phyloP scores from a whole-genome alignment of 92 coral and sea anemone species.

The Montipora capitata region DNA sequence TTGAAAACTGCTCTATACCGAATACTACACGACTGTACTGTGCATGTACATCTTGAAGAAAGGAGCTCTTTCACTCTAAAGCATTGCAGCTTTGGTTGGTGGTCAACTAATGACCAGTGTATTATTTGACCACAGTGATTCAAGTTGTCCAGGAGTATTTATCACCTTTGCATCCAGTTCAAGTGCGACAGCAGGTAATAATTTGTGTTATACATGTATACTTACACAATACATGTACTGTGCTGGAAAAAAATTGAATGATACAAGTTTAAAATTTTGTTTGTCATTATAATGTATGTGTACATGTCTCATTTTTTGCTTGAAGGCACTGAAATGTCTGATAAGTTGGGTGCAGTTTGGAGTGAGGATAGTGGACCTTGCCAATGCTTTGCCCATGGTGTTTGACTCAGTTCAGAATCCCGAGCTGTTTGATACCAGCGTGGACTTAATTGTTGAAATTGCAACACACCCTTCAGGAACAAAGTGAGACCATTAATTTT shows the following conservation, averaged over 20 bases:
- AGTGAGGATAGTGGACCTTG: conserved; percentile 78
- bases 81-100: too few species aligned
- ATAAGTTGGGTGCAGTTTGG: conserved; percentile 99
- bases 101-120: too few species aligned
- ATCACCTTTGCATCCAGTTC: conserved; percentile 59
- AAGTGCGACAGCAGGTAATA: conserved; percentile 82
- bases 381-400: conserved; percentile 62
- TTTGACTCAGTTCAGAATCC: conserved; percentile 78
- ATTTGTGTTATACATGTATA: background rate
- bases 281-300: too few species aligned
- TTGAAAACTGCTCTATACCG: too few species aligned
- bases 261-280: too few species aligned
- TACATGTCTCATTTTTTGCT: background rate
- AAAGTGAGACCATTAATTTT: conserved; percentile 70
- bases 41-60: too few species aligned
- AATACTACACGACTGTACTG: too few species aligned
- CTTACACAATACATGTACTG: background rate
- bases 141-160: conserved; percentile 76
- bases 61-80: too few species aligned
- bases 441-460: conserved; percentile 91
- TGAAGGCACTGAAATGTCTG: conserved; percentile 89
- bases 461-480: conserved; percentile 88
- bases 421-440: conserved; percentile 91
- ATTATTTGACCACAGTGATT: conserved; percentile 47
- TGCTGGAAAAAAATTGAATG: background rate